Percentiles rank a stretch among this genome's conserved stretches.
Evolutionary conservation across 2,797 vertebrate species (phyloP).

Genomic region (Hyperoplus lanceolatus): DNA sequence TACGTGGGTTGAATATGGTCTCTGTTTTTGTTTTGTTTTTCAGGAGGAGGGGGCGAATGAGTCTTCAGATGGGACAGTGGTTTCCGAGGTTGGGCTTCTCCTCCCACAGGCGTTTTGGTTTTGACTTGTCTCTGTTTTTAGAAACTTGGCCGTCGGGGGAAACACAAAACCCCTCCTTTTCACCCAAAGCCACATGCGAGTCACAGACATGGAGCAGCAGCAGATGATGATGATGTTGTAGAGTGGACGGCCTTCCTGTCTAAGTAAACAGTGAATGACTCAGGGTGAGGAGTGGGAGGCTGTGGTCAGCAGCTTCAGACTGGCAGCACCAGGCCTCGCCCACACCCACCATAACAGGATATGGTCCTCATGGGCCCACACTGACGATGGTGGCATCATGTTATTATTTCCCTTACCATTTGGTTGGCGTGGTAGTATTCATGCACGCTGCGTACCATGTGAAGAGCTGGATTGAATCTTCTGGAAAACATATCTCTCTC

Average conservation of each 20-base stretch:
- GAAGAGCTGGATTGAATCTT: conserved; percentile 41
- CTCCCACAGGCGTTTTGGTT: conserved; percentile 69
- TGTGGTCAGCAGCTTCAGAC: conserved; percentile 71
- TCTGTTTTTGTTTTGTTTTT: conserved; percentile 32
- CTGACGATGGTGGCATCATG: conserved; percentile 57
- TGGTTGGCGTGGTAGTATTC: conserved; percentile 56
- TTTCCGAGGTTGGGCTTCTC: conserved; percentile 84
- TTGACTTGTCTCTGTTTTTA: conserved; percentile 83
- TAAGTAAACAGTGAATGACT: conserved; percentile 86
- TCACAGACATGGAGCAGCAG: conserved; percentile 78
- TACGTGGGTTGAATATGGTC: conserved; percentile 34
- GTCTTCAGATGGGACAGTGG: conserved; percentile 75
- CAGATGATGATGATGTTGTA: conserved; percentile 72
- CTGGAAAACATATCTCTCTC: conserved; percentile 73
- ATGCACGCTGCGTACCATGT: conserved; percentile 45
- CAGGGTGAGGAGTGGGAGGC: conserved; percentile 77
- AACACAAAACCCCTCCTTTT: conserved; percentile 67
- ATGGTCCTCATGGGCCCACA: conserved; percentile 68
- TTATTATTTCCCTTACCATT: conserved; percentile 73
- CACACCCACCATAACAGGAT: conserved; percentile 83
- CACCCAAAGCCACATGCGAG: conserved; percentile 77
- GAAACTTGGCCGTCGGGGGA: conserved; percentile 80
- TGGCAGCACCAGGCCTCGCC: conserved; percentile 70
- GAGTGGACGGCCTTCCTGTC: conserved; percentile 78
- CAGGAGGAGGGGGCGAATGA: conserved; percentile 46